These are phyloP conservation scores for Lordiphosa clarofinis DNA, from an alignment of 1,140 invertebrate species.

Conservation along the genomic window DNA sequence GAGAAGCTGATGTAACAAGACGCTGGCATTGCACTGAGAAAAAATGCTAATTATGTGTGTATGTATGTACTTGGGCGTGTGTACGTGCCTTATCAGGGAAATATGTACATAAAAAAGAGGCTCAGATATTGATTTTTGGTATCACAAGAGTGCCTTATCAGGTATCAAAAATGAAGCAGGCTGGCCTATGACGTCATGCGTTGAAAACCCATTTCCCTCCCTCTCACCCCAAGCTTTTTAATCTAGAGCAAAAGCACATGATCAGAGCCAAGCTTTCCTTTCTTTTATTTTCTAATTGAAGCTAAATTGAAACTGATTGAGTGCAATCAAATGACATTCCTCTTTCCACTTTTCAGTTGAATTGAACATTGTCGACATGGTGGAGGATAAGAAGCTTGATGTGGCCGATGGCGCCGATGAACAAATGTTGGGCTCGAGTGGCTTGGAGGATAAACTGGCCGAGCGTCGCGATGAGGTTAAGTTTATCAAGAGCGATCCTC, in stretches of 20 bases:
- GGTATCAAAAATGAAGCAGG: constrained; percentile 3
- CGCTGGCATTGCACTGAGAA: constrained; percentile 12
- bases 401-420: constrained; percentile 83
- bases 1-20: constrained; percentile 52
- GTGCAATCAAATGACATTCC: constrained; percentile 21
- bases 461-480: constrained; percentile 85
- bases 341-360: constrained; percentile 15
- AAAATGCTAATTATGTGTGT: constrained; percentile 4
- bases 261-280: constrained; percentile 10
- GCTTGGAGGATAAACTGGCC: constrained; percentile 82
- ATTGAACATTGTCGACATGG: constrained; percentile 43
- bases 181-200: too few relatives aligned
- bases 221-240: too few relatives aligned
- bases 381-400: constrained; percentile 57
- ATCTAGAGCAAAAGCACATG: constrained; percentile 20
- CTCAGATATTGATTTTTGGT: neutral
- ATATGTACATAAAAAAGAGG: too few relatives aligned
- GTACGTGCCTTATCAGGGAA: neutral
- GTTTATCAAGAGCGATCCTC: constrained; percentile 84
- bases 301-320: constrained; percentile 58
- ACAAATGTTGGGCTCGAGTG: constrained; percentile 82
- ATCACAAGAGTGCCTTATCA: constrained; percentile 16
- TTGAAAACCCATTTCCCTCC: too few relatives aligned
- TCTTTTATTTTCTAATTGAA: neutral
- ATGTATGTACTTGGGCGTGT: neutral